Base-by-base conservation (phyloP, 1,140 invertebrate species). In the Drosophila ogumai region DNA sequence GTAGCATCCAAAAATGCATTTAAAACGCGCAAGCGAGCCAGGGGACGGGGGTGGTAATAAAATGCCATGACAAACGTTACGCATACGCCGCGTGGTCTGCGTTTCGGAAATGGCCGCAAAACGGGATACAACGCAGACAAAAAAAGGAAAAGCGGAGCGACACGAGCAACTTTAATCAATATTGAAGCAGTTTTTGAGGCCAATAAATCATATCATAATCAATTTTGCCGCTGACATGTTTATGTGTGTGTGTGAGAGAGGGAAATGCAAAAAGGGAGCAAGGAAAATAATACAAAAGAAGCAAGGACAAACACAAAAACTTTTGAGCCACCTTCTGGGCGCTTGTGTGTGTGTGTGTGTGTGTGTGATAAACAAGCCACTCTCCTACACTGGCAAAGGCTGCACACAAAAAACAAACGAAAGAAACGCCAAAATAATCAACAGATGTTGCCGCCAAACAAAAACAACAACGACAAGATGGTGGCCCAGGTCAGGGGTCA, bases 201-300 rank as follows among this genome's bases (percentile, higher is more conserved):
- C 84, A 88, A 88, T 88, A 88, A 88, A 88, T 88, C 84, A 88
- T 88, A 90, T 88, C 85, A 88, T 88, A 88, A 88, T 88, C 84
- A 88, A 88, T 88, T 88, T 88, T 88, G 84, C 81, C 54, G 71
- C 77, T 78, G 84, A 88, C 84, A 82, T 77, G 76, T 73, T 44
- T 44, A 60, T 65, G 64, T 50, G 17, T 50, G 43, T 22, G 55
- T 25, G 55, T 46, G 52, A 3, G 57, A 34, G 28, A 49, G 38
- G 38, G 12, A 81, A 59, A 81, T 71, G 66, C 61, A 47, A 87
- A 57, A 49, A 81, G 32, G 46, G 41, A 57, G 38, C 25, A 63
- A 34, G 32, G 47, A 38, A 64, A 46, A 54, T 44, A 54, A 50
- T 19, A 44, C 36, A 79, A 71, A 63, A 63, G 67, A 64, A 43